Conservation (phyloP, 2,888 invertebrate genomes). For the Caenorhabditis plicata region DNA sequence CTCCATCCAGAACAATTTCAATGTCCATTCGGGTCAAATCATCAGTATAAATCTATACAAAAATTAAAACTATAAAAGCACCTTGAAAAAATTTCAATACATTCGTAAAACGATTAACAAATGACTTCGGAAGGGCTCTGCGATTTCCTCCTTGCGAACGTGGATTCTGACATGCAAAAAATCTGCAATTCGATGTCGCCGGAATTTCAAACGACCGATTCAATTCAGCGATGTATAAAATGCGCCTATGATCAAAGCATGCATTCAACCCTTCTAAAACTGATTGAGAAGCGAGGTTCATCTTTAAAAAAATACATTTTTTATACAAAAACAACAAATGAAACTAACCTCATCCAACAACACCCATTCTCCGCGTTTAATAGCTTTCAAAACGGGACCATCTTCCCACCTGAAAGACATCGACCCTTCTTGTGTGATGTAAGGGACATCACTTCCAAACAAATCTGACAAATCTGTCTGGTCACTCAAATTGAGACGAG, state of each 20-base stretch:
- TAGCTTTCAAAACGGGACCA: slow-evolving; percentile 88
- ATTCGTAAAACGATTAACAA: slow-evolving; percentile 93
- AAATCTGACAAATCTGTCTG: slow-evolving; percentile 97
- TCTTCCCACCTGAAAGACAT: slow-evolving; percentile 93
- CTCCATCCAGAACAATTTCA: slow-evolving; percentile 33
- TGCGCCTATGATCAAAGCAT: slow-evolving; percentile 93
- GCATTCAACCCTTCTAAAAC: slow-evolving; percentile 98
- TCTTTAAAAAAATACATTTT: too few species aligned
- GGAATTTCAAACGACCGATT: slow-evolving; percentile 70
- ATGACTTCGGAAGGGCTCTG: slow-evolving; percentile 91
- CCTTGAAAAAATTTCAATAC: too few species aligned
- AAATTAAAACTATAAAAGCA: slow-evolving; percentile 1
- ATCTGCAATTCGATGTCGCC: slow-evolving; percentile 73
- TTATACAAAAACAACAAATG: too few species aligned
- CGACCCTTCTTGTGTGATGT: slow-evolving; percentile 78
- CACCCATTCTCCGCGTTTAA: slow-evolving; percentile 92
- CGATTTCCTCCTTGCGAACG: slow-evolving; percentile 90
- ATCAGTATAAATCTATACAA: slow-evolving; percentile 40
- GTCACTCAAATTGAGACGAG: slow-evolving; percentile 94
- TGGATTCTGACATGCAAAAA: slow-evolving; percentile 98
- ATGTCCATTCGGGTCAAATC: slow-evolving; percentile 50
- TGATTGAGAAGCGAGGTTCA: slow-evolving; percentile 96
- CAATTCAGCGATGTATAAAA: slow-evolving; percentile 91
- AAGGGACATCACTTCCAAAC: slow-evolving; percentile 94
- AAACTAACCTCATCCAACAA: slow-evolving; percentile 96